These are phyloP conservation scores for Callosobruchus maculatus DNA, from an alignment of 2,888 invertebrate genomes.

Conservation along the genomic window DNA sequence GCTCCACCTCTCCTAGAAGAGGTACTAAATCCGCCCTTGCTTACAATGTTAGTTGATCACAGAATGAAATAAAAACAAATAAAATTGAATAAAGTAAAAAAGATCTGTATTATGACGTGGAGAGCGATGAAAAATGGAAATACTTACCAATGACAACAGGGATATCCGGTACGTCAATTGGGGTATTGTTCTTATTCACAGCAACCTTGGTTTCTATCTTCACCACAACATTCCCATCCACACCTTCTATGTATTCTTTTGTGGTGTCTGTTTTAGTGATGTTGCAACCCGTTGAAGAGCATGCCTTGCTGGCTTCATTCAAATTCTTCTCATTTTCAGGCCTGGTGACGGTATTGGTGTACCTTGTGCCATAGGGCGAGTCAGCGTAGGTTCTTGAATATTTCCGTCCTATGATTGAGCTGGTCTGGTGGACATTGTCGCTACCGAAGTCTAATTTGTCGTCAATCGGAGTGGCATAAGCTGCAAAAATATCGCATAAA, in stretches of 20 bases:
- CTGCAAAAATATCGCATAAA: conserved; percentile 1
- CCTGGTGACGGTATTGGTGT: neutral
- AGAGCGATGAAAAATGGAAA: neutral
- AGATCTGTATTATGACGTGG: too few species aligned
- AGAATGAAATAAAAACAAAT: too few species aligned
- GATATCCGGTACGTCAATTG: conserved; percentile 10
- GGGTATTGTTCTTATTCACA: conserved; percentile 7
- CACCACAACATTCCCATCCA: conserved; percentile 9
- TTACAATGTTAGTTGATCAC: too few species aligned
- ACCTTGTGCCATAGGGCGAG: neutral
- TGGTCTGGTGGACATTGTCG: conserved; percentile 1
- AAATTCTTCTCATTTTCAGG: conserved; percentile 4
- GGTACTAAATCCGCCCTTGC: too few species aligned
- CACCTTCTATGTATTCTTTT: conserved; percentile 4
- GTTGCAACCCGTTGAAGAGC: conserved; percentile 14
- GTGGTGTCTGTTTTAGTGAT: conserved; percentile 9
- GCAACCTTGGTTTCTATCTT: conserved; percentile 16
- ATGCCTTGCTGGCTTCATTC: conserved; percentile 6
- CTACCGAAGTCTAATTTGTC: conserved; percentile 15
- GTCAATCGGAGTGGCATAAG: conserved; percentile 4
- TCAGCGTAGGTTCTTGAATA: neutral
- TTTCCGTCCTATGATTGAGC: neutral
- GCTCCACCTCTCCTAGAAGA: too few species aligned
- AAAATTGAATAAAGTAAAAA: too few species aligned
- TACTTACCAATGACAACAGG: conserved; percentile 13